These are phyloP conservation scores for Ellobius talpinus DNA, from an alignment of 2,113 vertebrate species.

Conservation along the genomic window DNA sequence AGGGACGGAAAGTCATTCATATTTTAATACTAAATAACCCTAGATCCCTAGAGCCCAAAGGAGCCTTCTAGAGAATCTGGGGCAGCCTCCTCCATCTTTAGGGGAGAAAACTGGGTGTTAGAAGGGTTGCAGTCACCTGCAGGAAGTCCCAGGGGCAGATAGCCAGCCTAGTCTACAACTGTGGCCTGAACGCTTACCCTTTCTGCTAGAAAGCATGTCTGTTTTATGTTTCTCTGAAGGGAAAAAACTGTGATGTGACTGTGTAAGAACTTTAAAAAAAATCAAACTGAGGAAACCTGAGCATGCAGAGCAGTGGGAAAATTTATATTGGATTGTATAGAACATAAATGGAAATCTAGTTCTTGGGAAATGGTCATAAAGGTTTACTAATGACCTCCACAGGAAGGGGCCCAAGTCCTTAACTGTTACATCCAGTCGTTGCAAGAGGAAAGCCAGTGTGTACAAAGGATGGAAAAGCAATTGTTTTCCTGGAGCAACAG, in stretches of 20 bases:
- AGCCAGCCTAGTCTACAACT: neutral
- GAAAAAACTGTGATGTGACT: conserved; percentile 26
- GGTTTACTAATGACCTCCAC: conserved; percentile 13
- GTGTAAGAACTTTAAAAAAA: neutral
- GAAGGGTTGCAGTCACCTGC: neutral
- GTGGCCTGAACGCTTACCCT: neutral
- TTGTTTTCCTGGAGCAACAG: neutral
- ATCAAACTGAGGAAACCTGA: neutral
- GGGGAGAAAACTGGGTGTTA: neutral
- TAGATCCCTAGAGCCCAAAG: neutral
- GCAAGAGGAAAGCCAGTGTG: neutral
- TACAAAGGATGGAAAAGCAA: neutral
- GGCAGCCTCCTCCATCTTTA: neutral
- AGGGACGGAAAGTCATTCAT: neutral
- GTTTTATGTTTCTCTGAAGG: conserved; percentile 53
- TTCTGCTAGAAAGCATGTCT: conserved; percentile 10
- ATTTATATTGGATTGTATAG: neutral
- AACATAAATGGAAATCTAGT: conserved; percentile 49
- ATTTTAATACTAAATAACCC: neutral
- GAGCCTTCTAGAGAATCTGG: neutral
- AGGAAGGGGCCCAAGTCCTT: neutral
- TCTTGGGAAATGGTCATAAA: neutral
- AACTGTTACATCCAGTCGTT: neutral
- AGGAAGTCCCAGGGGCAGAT: neutral
- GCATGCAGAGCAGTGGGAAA: conserved; percentile 26